phyloP scores from a whole-genome alignment of 1,140 invertebrate species.

The Telenomus remus region DNA sequence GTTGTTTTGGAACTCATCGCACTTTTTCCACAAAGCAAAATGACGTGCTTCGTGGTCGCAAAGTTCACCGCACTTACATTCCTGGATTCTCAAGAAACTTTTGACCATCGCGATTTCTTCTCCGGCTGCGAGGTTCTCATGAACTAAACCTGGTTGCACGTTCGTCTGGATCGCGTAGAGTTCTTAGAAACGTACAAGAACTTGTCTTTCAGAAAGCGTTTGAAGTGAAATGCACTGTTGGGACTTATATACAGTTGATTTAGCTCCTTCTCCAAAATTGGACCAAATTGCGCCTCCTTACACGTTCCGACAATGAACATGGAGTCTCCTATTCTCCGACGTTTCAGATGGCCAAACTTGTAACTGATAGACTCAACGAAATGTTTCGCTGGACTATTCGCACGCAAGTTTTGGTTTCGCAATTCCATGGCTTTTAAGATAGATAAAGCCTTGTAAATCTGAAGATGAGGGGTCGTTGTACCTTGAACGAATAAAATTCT shows the following conservation, averaged over 20 bases:
- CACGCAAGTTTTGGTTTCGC: neutral
- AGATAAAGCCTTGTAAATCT: neutral
- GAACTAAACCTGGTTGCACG: neutral
- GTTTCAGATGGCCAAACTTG: neutral
- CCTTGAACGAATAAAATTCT: neutral
- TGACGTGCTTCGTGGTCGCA: conserved; percentile 2
- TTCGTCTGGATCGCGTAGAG: neutral
- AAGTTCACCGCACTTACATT: neutral
- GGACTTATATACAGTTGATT: neutral
- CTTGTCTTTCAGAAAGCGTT: neutral
- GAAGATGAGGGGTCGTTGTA: conserved; percentile 8
- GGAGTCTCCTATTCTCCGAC: neutral
- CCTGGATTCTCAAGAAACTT: neutral
- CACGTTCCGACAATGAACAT: conserved; percentile 5
- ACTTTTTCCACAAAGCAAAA: conserved; percentile 1
- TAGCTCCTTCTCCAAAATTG: neutral
- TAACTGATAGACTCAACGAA: neutral
- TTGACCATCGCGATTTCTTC: neutral
- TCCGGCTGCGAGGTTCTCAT: neutral
- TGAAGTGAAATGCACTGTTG: neutral
- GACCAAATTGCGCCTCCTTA: neutral
- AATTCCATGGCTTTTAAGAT: neutral
- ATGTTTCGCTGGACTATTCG: neutral
- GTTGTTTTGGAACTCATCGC: no score
- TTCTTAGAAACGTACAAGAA: conserved; percentile 2